phyloP scores from a whole-genome alignment of 2,888 invertebrate species.

The Plusia festucae region DNA sequence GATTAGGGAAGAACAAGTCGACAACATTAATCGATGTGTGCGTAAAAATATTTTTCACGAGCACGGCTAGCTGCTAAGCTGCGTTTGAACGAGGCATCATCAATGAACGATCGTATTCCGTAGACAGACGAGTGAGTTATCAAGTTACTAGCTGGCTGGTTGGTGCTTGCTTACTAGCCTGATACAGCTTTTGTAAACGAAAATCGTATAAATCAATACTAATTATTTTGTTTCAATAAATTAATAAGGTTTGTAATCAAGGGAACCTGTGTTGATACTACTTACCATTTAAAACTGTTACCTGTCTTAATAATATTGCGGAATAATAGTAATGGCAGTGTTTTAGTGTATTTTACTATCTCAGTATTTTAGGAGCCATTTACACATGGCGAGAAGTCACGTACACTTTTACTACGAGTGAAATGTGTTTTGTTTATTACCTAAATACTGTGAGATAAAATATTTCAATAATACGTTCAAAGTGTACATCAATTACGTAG shows the following conservation, averaged over 20 bases:
- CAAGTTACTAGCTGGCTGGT: conserved; percentile 58
- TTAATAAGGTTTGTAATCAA: conserved; percentile 30
- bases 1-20: conserved; percentile 25
- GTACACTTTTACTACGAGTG: conserved; percentile 74
- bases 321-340: conserved; percentile 47
- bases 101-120: conserved; percentile 47
- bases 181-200: conserved; percentile 50
- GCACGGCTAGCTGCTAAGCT: too few relatives aligned
- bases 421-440: conserved; percentile 57
- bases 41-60: conserved; percentile 48
- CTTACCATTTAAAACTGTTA: conserved; percentile 20
- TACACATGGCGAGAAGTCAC: conserved; percentile 88
- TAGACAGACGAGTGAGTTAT: conserved; percentile 53
- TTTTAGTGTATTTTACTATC: conserved; percentile 54
- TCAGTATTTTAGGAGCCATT: conserved; percentile 82
- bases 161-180: conserved; percentile 46
- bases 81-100: conserved; percentile 59
- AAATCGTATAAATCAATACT: conserved; percentile 58
- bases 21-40: conserved; percentile 43
- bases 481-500: conserved; percentile 23
- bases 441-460: conserved; percentile 44
- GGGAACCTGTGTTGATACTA: conserved; percentile 37
- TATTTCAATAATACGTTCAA: conserved; percentile 40
- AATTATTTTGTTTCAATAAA: conserved; percentile 41
- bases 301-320: conserved; percentile 21